A percentile compares a stretch with the other conserved stretches of the same genome.
These are phyloP conservation scores for Petrocephalus zakoni DNA, from an alignment of 2,113 vertebrate genomes.

Conservation along the genomic window DNA sequence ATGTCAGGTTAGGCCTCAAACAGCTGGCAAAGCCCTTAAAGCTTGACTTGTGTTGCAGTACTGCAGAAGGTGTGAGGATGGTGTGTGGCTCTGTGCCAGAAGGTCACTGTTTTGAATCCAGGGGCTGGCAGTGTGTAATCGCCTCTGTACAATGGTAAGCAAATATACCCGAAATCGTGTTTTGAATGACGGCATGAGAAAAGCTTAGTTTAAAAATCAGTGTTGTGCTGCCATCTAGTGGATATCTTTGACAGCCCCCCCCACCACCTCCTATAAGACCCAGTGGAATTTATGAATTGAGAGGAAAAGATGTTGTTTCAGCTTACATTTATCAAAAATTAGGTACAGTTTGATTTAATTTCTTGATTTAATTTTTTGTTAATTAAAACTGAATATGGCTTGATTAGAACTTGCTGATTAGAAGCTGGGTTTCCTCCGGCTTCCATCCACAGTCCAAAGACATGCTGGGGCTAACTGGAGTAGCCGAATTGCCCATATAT, in stretches of 20 bases:
- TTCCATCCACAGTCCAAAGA: no score
- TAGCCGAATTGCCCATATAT: no score
- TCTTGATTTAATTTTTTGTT: neutral
- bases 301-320: neutral
- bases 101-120: neutral
- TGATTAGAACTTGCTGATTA: neutral
- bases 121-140: no score
- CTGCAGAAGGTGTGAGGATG: neutral
- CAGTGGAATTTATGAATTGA: neutral
- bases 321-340: neutral
- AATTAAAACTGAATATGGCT: neutral
- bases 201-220: neutral
- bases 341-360: neutral
- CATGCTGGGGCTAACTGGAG: no score
- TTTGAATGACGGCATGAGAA: neutral
- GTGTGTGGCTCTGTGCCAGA: neutral
- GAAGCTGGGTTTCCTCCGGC: neutral
- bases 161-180: no score
- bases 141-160: neutral
- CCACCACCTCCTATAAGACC: neutral
- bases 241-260: neutral
- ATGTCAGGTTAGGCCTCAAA: neutral
- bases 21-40: neutral
- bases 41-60: neutral
- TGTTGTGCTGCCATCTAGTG: conserved; percentile 53